phyloP scores from a whole-genome alignment of 2,888 invertebrate species.

The Scaptomyza caliginosa region DNA sequence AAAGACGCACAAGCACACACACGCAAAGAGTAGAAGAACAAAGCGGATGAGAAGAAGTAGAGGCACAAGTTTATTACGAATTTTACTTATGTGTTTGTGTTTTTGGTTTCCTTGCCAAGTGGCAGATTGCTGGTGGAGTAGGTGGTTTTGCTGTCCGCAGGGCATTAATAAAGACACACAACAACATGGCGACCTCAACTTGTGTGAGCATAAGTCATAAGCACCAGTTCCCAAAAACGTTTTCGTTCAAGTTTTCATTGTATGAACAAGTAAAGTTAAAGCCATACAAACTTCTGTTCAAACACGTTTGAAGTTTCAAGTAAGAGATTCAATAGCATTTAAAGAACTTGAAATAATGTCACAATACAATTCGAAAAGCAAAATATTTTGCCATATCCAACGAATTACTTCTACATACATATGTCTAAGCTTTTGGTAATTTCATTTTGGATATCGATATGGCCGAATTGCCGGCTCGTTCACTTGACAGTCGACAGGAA shows the following conservation, averaged over 20 bases:
- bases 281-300: too few relatives aligned
- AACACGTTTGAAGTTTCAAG: background rate
- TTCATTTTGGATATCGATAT: slow-evolving; percentile 24
- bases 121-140: background rate
- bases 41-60: slow-evolving; percentile 15
- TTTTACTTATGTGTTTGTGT: slow-evolving; percentile 74
- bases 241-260: slow-evolving; percentile 11
- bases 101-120: slow-evolving; percentile 34
- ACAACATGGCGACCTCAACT: slow-evolving; percentile 50
- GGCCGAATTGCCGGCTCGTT: slow-evolving; percentile 33
- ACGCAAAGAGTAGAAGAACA: slow-evolving; percentile 13
- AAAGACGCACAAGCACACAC: slow-evolving; percentile 52
- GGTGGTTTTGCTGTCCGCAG: slow-evolving; percentile 43
- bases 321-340: background rate
- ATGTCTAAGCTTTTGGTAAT: background rate
- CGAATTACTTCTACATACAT: background rate
- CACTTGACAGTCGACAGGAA: slow-evolving; percentile 57
- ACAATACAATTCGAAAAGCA: too few relatives aligned
- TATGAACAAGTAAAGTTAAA: too few relatives aligned
- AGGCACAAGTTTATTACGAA: slow-evolving; percentile 76
- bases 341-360: background rate
- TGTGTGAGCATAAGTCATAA: slow-evolving; percentile 51
- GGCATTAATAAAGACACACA: slow-evolving; percentile 76
- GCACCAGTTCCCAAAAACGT: slow-evolving; percentile 33
- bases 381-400: background rate